A percentile compares a stretch with the other conserved stretches of the same genome.
Conservation (phyloP, 2,113 vertebrate species). For the Neodontobutis hainanensis region DNA sequence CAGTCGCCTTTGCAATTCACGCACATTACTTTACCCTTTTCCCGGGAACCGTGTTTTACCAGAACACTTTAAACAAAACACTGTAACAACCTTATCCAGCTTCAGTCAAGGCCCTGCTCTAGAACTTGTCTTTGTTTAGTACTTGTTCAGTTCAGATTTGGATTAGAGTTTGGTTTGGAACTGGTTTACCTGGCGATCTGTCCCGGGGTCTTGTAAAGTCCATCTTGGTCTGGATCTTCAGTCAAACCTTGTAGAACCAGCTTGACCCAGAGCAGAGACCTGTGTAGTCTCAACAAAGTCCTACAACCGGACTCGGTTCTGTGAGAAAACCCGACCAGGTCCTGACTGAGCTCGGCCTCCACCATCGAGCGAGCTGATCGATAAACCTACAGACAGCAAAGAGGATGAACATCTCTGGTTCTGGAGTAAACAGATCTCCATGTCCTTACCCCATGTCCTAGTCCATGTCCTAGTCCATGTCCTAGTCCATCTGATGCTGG, state of each 20-base stretch:
- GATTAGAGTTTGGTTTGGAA: no score
- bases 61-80: no score
- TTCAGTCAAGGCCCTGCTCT: no score
- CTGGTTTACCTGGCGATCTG: constrained; percentile 6
- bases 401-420: background rate
- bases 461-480: constrained; percentile 9
- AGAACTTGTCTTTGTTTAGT: no score
- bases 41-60: no score
- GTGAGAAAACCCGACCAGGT: constrained; percentile 43
- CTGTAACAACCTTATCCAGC: no score
- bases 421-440: no score
- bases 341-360: constrained; percentile 48
- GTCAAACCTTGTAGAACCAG: constrained; percentile 12
- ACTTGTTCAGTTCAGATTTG: no score
- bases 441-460: constrained; percentile 18
- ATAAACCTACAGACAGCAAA: constrained; percentile 34
- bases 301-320: constrained; percentile 60
- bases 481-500: constrained; percentile 11
- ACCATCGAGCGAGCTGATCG: constrained; percentile 59
- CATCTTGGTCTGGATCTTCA: no score
- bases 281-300: constrained; percentile 66
- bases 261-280: constrained; percentile 64
- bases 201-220: no score
- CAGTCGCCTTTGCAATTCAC: no score
- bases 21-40: no score